Conservation (phyloP, 2,797 vertebrate genomes). For the Pagetopsis macropterus region DNA sequence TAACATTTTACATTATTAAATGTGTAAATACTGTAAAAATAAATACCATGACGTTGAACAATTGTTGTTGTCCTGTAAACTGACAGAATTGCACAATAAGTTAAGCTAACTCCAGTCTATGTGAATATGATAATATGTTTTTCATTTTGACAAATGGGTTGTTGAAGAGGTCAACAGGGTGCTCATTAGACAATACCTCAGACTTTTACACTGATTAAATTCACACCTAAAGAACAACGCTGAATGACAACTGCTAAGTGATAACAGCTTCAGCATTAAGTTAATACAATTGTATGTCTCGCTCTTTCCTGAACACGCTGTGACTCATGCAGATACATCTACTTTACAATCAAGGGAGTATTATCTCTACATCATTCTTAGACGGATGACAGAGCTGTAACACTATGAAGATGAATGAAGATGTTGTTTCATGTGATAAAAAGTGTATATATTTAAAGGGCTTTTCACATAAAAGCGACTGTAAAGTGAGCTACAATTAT, state of each 20-base stretch:
- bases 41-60: neutral
- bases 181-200: neutral
- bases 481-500: neutral
- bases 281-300: neutral
- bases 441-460: neutral
- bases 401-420: neutral
- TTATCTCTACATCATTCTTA: slow-evolving; percentile 4
- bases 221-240: neutral
- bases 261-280: neutral
- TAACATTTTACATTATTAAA: neutral
- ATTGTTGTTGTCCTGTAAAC: neutral
- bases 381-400: neutral
- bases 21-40: neutral
- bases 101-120: neutral
- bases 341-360: slow-evolving; percentile 4
- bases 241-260: neutral
- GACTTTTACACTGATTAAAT: neutral
- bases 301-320: neutral
- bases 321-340: slow-evolving; percentile 3
- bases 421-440: neutral
- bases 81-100: neutral
- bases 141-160: neutral
- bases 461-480: neutral
- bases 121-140: neutral
- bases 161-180: neutral